Base-by-base conservation (phyloP, 2,888 invertebrate genomes). In the Drosophila mulleri region DNA sequence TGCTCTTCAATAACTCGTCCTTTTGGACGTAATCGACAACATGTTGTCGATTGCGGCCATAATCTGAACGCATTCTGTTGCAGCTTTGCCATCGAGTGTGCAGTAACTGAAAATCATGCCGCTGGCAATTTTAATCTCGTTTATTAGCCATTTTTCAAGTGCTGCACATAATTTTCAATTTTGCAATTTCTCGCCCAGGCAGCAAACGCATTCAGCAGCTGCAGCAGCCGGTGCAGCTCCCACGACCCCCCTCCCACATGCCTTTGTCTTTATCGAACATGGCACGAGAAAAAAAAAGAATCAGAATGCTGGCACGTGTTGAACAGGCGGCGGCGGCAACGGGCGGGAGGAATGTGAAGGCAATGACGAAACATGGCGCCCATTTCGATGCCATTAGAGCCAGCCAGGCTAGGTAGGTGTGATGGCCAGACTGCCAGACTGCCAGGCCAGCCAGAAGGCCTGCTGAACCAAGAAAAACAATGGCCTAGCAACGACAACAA, bases 111-210 rank as follows among this genome's bases (percentile, higher is more conserved):
- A 67, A 84, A 84, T 89, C 84, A 75, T 72, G 71, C 67, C 61
- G 60, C 71, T 70, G 72, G 77, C 88, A 82, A 89, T 89, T 84
- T 84, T 84, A 84, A 89, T 89, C 89, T 84, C 84, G 88, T 84
- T 84, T 84, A 89, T 87, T 84, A 89, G 85, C 85, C 74, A 89
- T 84, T 87, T 89, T 87, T 84, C 89, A 87, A 89, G 80, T 79
- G 85, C 77, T 89, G 75, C 80, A 84, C 84, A 87, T 87, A 79
- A 84, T 84, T 84, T 89, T 88, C 88, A 84, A 87, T 84, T 89
- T 84, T 84, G 69, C 89, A 79, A 87, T 88, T 83, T 84, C 86
- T 86, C 84, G 70, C 71, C 59, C 18, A n/a, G 32, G 56, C 39
- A 42, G 20, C 48, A 66, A 39, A 44, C 20, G 18, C 41, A 59